Base-by-base conservation (phyloP, 2,797 vertebrate genomes). In the Gastrophryne carolinensis region DNA sequence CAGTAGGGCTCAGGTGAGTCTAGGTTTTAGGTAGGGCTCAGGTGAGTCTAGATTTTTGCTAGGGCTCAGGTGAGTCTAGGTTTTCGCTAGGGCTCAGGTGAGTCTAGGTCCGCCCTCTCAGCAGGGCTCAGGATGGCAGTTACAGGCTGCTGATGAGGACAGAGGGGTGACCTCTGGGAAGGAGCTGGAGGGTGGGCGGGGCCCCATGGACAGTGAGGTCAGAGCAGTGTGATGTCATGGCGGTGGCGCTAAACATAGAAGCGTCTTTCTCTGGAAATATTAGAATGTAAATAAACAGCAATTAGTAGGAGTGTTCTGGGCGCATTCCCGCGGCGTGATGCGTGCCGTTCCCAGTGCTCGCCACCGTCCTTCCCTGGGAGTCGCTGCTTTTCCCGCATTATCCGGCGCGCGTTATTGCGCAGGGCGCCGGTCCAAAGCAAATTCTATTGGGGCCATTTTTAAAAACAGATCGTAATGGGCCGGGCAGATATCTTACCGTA, bases 391-490 rank as follows among this genome's bases (percentile, higher is more conserved):
- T 68, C 52, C 37, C 30, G 44, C 30, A 77, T 70, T 27, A 29
- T 23, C 34, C 65, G 47, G 30, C 64, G 44, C 10, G 52, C 5
- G 13, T 69, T 75, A 69, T 75, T 69, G 52, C 34, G 10, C 0
- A 32, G 39, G 74, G 74, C 74, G 70, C 21, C 27, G 19, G 24
- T 77, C 74, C 74, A 77, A 73, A 70, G 66, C 64, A 70, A 69
- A 77, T 77, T 77, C 74, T 66, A 57, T 27, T 21, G 24, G 27
- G 70, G 58, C 74, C 74, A 70, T 77, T 77, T 77, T 70, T 70
- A 77, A 77, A 54, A 70, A 54, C 66, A 77, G 47, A 77, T 63
- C 53, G 52, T 63, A 77, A 61, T 24, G 57, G 57, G 63, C 6
- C 34, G 12, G 66, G 37, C n/a, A 49, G 74, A 62, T 63, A 77